phyloP scores from a whole-genome alignment of 1,140 invertebrate species.

The Steinernema khuongi region DNA sequence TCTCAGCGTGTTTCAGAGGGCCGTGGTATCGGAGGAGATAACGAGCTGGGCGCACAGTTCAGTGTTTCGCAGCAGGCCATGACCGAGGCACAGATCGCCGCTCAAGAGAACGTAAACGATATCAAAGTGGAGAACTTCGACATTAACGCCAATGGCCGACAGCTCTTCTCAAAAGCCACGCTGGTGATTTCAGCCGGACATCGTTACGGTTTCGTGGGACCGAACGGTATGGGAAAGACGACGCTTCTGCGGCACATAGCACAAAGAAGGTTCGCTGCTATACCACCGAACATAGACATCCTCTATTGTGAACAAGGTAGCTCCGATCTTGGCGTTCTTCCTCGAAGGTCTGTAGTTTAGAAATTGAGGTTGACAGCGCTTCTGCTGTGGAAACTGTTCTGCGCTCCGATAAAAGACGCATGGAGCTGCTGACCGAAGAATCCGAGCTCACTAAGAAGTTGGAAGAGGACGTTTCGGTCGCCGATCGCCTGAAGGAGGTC shows the following conservation, averaged over 20 bases:
- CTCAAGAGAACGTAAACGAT: slow-evolving; percentile 87
- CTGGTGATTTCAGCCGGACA: slow-evolving; percentile 85
- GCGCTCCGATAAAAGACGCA: slow-evolving; percentile 73
- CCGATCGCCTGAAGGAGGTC: slow-evolving; percentile 75
- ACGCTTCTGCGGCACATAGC: slow-evolving; percentile 88
- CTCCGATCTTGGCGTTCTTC: too few relatives aligned
- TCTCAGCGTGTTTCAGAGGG: slow-evolving; percentile 14
- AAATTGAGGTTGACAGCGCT: slow-evolving; percentile 79
- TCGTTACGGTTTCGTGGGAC: slow-evolving; percentile 93
- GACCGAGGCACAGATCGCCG: slow-evolving; percentile 73
- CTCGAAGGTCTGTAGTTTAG: too few relatives aligned
- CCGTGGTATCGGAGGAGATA: slow-evolving; percentile 62
- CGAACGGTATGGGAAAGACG: slow-evolving; percentile 98
- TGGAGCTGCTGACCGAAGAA: slow-evolving; percentile 75
- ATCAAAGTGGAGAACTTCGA: slow-evolving; percentile 97
- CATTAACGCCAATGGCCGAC: slow-evolving; percentile 92
- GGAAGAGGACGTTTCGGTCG: slow-evolving; percentile 66
- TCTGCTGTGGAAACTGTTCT: slow-evolving; percentile 85
- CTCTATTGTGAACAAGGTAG: slow-evolving; percentile 96
- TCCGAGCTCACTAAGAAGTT: slow-evolving; percentile 69
- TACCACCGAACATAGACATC: slow-evolving; percentile 86
- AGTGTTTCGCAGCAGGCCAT: slow-evolving; percentile 86
- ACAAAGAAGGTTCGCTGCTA: slow-evolving; percentile 70
- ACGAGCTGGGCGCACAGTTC: slow-evolving; percentile 84
- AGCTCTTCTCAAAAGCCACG: slow-evolving; percentile 92